Base-by-base conservation (phyloP, 1,140 invertebrate genomes). In the Maconellicoccus hirsutus region DNA sequence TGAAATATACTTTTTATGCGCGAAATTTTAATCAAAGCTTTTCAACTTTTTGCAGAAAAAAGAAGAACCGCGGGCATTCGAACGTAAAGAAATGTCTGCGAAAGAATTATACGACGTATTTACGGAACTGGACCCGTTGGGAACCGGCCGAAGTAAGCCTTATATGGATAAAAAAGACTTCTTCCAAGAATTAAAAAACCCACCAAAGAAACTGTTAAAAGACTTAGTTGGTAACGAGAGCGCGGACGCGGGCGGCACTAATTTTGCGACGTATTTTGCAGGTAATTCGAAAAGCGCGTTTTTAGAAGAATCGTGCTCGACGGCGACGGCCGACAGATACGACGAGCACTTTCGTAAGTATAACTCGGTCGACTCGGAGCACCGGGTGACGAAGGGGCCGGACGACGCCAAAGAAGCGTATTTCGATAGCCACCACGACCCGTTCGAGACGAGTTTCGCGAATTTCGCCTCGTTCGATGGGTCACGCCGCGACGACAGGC, bases 91-190 rank as follows among this genome's bases (percentile, higher is more conserved):
- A 52, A 52, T 52, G 2, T 6, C 61, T 6, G 8, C 61, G 22
- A 66, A 66, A 66, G 71, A 70, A 14, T 70, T 73, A n/a, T 76
- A 75, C 71, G 91, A 93, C 83, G 89, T 94, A 74, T 95, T 95
- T 82, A 93, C 90, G 38, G 92, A 94, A 80, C 81, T 95, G 80
- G 93, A 96, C 84, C 92, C 93, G 70, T 80, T 96, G 76, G 92
- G 92, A 77, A 93, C 91, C 74, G 91, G 92, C 75, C 85, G 89
- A 78, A 91, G 86, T 80, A 91, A 90, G 80, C 92, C 93, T 61
- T 95, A 93, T 82, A 86, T 95, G 75, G 92, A 96, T 83, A 93
- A 93, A 81, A 94, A 94, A 84, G 91, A 93, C 79, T 95, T 96
- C 81, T 96, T 96, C 83, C 90, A 93, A 82, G 90, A 94, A 77